phyloP scores from a whole-genome alignment of 2,113 vertebrate species.

The Danio rerio region GRCz12tu NC_133193.1:43433001-43433500 shows the following conservation, averaged over 20 bases:
- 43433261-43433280: background rate
- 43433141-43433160: too few relatives aligned
- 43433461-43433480: constrained; percentile 49
- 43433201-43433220: background rate
- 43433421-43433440: constrained; percentile 64
- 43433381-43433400: constrained; percentile 62
- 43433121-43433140: too few relatives aligned
- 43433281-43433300: background rate
- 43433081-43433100: too few relatives aligned
- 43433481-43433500: background rate
- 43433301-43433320: background rate
- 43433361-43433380: constrained; percentile 70
- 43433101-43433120: too few relatives aligned
- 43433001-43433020: too few relatives aligned
- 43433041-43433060: too few relatives aligned
- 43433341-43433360: constrained; percentile 75
- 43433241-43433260: background rate
- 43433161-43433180: background rate
- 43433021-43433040: too few relatives aligned
- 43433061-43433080: too few relatives aligned
- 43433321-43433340: background rate
- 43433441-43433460: constrained; percentile 51
- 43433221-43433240: background rate
- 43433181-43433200: background rate
- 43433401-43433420: constrained; percentile 69